These are phyloP conservation scores for Melanocharis versteri DNA, from an alignment of 2,113 vertebrate genomes.

Conservation along the genomic window DNA sequence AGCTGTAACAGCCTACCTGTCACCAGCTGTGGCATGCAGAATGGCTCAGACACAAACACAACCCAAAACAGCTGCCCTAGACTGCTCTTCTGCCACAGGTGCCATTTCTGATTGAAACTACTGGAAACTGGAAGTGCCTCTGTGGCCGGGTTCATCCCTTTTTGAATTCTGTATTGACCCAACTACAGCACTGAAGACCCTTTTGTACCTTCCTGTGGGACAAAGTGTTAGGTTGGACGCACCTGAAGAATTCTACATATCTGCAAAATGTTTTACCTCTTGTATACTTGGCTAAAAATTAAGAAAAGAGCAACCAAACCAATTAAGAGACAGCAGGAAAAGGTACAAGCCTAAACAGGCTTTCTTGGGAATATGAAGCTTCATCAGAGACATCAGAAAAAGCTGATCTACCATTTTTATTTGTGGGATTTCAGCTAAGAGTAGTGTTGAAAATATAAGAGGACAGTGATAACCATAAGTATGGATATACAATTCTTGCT, in stretches of 20 bases:
- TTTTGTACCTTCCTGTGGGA: background rate
- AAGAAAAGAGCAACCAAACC: background rate
- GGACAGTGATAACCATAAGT: background rate
- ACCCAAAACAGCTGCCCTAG: background rate
- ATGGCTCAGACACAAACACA: background rate
- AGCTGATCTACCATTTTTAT: background rate
- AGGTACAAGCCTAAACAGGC: background rate
- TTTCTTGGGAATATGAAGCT: background rate
- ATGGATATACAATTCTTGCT: background rate
- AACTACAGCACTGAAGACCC: background rate
- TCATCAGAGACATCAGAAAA: background rate
- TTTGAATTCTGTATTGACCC: background rate
- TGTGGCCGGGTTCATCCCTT: background rate
- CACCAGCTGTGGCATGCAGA: background rate
- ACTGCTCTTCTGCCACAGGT: background rate
- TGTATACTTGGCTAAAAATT: background rate
- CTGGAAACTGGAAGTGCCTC: background rate
- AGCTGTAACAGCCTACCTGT: background rate
- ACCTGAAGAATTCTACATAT: background rate
- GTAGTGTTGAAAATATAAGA: background rate
- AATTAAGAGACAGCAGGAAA: background rate
- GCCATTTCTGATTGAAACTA: background rate
- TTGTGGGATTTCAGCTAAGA: background rate
- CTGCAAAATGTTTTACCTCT: background rate
- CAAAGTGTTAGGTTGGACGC: background rate